phyloP scores from a whole-genome alignment of 1,140 invertebrate species.

The Elymnias hypermnestra region DNA sequence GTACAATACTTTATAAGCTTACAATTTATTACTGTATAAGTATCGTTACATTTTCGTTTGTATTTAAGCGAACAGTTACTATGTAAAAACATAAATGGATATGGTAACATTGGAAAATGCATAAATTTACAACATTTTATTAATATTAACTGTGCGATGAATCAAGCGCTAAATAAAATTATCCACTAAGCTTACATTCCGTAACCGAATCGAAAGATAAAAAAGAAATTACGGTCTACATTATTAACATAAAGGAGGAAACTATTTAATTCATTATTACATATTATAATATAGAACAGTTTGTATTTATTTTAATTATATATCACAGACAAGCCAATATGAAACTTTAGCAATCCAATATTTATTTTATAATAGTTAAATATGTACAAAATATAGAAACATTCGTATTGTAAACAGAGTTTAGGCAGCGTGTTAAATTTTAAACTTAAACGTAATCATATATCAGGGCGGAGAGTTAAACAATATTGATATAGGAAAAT shows the following conservation, averaged over 20 bases:
- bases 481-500: neutral
- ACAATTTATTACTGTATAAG: conserved; percentile 65
- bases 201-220: neutral
- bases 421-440: conserved; percentile 18
- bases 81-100: conserved; percentile 19
- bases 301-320: conserved; percentile 51
- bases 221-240: neutral
- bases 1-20: conserved; percentile 65
- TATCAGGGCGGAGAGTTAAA: neutral
- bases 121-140: conserved; percentile 21
- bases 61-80: conserved; percentile 15
- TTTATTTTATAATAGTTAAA: conserved; percentile 17
- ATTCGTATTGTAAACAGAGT: conserved; percentile 10
- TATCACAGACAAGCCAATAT: conserved; percentile 71
- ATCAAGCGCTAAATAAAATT: conserved; percentile 17
- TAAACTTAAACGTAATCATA: conserved; percentile 5
- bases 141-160: conserved; percentile 31
- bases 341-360: conserved; percentile 49
- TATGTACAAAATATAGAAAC: conserved; percentile 29
- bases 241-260: neutral
- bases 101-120: conserved; percentile 13
- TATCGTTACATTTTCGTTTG: conserved; percentile 34
- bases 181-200: neutral
- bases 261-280: conserved; percentile 11
- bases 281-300: conserved; percentile 13